These are phyloP conservation scores for Sarcophaga variegata DNA, from an alignment of 2,888 invertebrate genomes.

Conservation along the genomic window DNA sequence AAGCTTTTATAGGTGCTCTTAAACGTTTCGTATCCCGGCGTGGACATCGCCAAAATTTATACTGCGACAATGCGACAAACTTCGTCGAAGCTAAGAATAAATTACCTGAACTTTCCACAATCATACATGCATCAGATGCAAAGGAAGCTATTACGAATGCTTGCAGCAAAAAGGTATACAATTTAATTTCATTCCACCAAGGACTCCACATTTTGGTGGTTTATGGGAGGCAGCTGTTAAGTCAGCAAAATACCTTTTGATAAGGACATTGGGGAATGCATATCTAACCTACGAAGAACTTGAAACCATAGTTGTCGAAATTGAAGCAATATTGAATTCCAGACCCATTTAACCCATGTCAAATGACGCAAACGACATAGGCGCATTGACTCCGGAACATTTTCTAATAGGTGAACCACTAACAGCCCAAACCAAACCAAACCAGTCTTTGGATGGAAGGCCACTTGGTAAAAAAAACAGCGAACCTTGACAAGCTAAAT, in stretches of 20 bases:
- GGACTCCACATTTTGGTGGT: too few species aligned
- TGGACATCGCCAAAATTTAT: constrained; percentile 42
- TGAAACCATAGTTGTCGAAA: constrained; percentile 66
- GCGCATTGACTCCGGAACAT: constrained; percentile 57
- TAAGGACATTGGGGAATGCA: too few species aligned
- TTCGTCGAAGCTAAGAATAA: constrained; percentile 42
- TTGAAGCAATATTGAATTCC: constrained; percentile 72
- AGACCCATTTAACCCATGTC: constrained; percentile 58
- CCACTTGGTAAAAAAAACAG: too few species aligned
- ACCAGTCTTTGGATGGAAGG: too few species aligned
- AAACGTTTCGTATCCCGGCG: background rate
- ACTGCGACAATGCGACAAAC: constrained; percentile 21
- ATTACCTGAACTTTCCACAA: constrained; percentile 16
- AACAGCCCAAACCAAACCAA: constrained; percentile 10
- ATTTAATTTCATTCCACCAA: background rate
- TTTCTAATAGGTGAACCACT: constrained; percentile 48
- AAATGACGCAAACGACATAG: constrained; percentile 65
- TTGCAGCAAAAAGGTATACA: background rate
- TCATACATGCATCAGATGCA: background rate
- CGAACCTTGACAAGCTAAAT: too few species aligned
- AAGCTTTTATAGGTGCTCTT: constrained; percentile 28
- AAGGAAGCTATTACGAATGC: too few species aligned
- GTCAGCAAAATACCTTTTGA: too few species aligned
- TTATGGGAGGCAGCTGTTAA: too few species aligned
- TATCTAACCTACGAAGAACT: background rate